Evolutionary conservation across 2,113 vertebrate species (phyloP).

Genomic region (Irena cyanogastra): DNA sequence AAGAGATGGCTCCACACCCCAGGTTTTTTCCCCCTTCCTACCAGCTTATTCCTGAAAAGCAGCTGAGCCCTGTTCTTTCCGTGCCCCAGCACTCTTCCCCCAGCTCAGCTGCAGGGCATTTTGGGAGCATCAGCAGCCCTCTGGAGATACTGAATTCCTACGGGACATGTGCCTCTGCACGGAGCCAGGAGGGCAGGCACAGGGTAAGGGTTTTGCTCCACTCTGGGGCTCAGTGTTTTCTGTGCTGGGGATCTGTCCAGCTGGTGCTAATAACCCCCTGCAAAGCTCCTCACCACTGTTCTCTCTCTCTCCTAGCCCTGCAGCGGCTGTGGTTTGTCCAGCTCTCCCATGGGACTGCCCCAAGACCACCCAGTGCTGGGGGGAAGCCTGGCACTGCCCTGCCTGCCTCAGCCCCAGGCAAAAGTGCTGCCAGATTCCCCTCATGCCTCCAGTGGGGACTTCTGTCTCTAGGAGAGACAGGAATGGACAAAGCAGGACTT

Average conservation of each 20-base stretch:
- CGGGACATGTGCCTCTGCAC: rapidly evolving
- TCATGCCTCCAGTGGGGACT: slow-evolving; percentile 50
- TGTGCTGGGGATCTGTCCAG: background rate
- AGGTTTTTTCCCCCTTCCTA: background rate
- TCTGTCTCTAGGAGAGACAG: slow-evolving; percentile 57
- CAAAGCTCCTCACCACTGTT: background rate
- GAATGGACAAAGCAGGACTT: background rate
- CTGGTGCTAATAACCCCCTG: background rate
- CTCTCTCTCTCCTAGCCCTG: slow-evolving; percentile 48
- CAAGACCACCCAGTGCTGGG: slow-evolving; percentile 35
- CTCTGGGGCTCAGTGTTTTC: background rate
- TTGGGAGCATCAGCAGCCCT: rapidly evolving
- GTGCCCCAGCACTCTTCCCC: background rate
- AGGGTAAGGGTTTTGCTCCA: background rate
- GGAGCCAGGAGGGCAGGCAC: background rate
- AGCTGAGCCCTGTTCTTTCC: background rate
- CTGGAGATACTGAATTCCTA: background rate
- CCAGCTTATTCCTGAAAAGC: background rate
- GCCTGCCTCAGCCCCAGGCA: background rate
- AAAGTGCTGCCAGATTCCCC: slow-evolving; percentile 13
- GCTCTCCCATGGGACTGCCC: background rate
- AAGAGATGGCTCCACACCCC: background rate
- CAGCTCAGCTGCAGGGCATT: background rate
- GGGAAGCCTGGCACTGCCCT: background rate
- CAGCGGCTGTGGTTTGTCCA: slow-evolving; percentile 10